Percentiles rank a stretch among this genome's conserved stretches.
Conservation (phyloP, 2,888 invertebrate genomes). For the Drosophila quinaria region DNA sequence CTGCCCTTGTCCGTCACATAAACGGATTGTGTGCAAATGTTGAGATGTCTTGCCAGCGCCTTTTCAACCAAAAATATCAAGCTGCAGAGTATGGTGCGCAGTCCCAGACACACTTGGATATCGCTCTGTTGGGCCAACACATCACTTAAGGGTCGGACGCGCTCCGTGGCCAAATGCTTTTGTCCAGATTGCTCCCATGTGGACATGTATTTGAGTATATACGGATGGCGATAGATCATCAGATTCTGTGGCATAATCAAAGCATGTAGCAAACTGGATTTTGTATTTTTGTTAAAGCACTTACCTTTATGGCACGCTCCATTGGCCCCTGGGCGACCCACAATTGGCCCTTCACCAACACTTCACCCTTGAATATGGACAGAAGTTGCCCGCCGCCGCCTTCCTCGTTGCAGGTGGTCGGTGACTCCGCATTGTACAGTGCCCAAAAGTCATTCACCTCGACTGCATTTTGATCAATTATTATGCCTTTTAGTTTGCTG, state of each 20-base stretch:
- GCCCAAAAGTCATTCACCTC: constrained; percentile 94
- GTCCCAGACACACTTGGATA: constrained; percentile 93
- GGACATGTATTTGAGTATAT: constrained; percentile 92
- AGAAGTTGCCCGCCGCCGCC: constrained; percentile 88
- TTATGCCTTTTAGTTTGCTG: constrained; percentile 90
- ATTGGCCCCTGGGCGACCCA: constrained; percentile 89
- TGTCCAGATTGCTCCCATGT: constrained; percentile 92
- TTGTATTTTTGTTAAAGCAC: constrained; percentile 32
- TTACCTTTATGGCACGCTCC: constrained; percentile 92
- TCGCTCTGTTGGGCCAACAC: constrained; percentile 89
- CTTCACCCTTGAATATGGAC: constrained; percentile 91
- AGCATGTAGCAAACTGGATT: neutral
- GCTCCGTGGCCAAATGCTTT: constrained; percentile 93
- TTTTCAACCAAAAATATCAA: constrained; percentile 93
- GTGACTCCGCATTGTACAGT: constrained; percentile 86
- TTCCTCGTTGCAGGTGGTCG: constrained; percentile 84
- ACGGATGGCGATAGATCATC: constrained; percentile 94
- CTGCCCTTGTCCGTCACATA: constrained; percentile 93
- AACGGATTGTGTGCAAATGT: constrained; percentile 91
- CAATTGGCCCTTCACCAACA: constrained; percentile 88
- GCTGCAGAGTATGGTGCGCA: constrained; percentile 92
- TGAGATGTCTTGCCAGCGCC: constrained; percentile 93
- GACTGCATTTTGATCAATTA: constrained; percentile 90
- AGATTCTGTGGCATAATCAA: constrained; percentile 88
- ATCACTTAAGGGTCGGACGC: constrained; percentile 91